Evolutionary conservation across 2,888 invertebrate species (phyloP).

Genomic region (Coremacera marginata): DNA sequence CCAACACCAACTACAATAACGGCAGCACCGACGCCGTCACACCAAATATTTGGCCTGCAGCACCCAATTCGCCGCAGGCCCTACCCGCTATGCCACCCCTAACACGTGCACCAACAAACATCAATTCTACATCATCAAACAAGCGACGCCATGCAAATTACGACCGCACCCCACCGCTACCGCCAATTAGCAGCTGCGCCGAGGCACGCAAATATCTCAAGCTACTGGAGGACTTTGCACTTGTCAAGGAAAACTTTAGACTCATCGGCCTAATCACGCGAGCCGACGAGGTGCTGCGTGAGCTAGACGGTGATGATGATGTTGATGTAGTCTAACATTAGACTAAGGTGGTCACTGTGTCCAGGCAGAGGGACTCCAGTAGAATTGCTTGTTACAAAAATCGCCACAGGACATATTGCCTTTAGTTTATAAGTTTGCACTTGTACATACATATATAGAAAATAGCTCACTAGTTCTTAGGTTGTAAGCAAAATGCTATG

Average conservation of each 20-base stretch:
- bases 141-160: slow-evolving; percentile 23
- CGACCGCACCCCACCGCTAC: slow-evolving; percentile 33
- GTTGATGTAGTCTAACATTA: slow-evolving; percentile 44
- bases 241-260: slow-evolving; percentile 62
- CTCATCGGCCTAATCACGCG: slow-evolving; percentile 64
- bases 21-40: neutral
- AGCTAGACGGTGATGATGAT: slow-evolving; percentile 57
- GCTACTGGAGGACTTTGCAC: slow-evolving; percentile 63
- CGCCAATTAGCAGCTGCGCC: slow-evolving; percentile 52
- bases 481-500: no score
- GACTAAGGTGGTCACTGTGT: no score
- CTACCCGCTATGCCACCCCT: slow-evolving; percentile 50
- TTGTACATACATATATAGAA: no score
- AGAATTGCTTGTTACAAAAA: no score
- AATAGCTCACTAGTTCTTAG: no score
- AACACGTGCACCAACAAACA: slow-evolving; percentile 45
- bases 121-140: slow-evolving; percentile 20
- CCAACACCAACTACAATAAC: neutral
- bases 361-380: no score
- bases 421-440: no score
- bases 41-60: neutral
- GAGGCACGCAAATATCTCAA: slow-evolving; percentile 65
- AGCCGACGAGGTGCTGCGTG: slow-evolving; percentile 63
- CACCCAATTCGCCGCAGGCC: slow-evolving; percentile 41
- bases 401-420: no score